Evolutionary conservation across 2,888 invertebrate species (phyloP).

Genomic region (Candidula unifasciata): DNA sequence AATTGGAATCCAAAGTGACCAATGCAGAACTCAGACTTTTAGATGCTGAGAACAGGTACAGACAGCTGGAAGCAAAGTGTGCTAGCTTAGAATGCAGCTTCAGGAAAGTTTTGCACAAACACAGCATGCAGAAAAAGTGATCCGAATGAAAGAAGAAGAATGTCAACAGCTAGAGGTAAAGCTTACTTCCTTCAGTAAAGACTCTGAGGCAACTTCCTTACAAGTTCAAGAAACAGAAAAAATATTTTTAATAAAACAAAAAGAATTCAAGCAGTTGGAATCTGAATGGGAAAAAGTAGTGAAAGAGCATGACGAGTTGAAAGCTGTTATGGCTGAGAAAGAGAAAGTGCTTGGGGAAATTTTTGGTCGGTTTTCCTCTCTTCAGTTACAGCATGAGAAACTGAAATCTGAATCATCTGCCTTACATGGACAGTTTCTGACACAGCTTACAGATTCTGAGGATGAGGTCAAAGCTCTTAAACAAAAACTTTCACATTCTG

Average conservation of each 20-base stretch:
- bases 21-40: slow-evolving; percentile 33
- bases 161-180: slow-evolving; percentile 21
- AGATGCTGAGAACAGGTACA: slow-evolving; percentile 47
- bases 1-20: slow-evolving; percentile 31
- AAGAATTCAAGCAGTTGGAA: slow-evolving; percentile 42
- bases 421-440: slow-evolving; percentile 34
- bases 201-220: slow-evolving; percentile 3
- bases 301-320: slow-evolving; percentile 19
- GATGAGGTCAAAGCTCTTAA: slow-evolving; percentile 25
- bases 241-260: slow-evolving; percentile 30
- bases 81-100: slow-evolving; percentile 48
- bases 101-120: slow-evolving; percentile 40
- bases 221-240: slow-evolving; percentile 30
- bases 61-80: slow-evolving; percentile 44
- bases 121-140: slow-evolving; percentile 36
- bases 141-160: slow-evolving; percentile 19
- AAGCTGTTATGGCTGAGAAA: slow-evolving; percentile 9
- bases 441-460: background rate
- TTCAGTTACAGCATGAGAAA: slow-evolving; percentile 32
- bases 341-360: slow-evolving; percentile 32
- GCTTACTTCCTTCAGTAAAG: slow-evolving; percentile 8
- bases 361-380: slow-evolving; percentile 24
- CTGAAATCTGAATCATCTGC: slow-evolving; percentile 16
- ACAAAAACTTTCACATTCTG: background rate
- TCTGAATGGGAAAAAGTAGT: background rate